phyloP scores from a whole-genome alignment of 2,888 invertebrate species.

The Neria commutata region DNA sequence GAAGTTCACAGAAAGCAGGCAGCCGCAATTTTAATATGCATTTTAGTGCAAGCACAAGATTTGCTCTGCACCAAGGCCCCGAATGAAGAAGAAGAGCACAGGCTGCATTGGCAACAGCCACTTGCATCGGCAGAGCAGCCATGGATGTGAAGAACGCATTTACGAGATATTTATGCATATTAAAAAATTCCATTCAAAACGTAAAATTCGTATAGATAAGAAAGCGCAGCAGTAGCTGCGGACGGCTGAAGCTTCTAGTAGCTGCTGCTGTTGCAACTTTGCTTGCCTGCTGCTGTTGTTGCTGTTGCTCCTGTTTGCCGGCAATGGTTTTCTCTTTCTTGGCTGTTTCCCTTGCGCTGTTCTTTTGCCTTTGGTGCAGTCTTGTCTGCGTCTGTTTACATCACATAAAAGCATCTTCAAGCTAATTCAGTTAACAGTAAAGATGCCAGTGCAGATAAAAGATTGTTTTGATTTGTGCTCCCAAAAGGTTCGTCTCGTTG shows the following conservation, averaged over 20 bases:
- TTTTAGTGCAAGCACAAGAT: no score
- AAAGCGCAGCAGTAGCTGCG: no score
- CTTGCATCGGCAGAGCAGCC: no score
- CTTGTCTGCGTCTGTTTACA: no score
- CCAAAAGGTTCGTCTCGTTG: constrained; percentile 4
- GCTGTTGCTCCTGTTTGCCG: constrained; percentile 12
- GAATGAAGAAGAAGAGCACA: no score
- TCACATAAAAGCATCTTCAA: no score
- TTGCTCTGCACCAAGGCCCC: neutral
- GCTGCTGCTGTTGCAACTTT: constrained; percentile 12
- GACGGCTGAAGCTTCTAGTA: no score
- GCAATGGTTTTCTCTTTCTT: no score
- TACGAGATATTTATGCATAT: constrained; percentile 54
- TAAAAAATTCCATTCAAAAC: constrained; percentile 44
- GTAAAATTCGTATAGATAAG: constrained; percentile 1
- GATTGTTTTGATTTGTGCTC: constrained; percentile 9
- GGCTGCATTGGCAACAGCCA: no score
- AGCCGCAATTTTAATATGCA: neutral
- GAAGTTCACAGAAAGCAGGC: neutral
- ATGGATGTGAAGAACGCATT: constrained; percentile 23
- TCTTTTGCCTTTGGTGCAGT: no score
- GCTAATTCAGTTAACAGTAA: constrained; percentile 8
- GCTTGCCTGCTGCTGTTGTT: constrained; percentile 24
- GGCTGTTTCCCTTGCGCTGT: no score
- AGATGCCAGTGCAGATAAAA: constrained; percentile 21